phyloP scores from a whole-genome alignment of 2,888 invertebrate genomes.

The Drosophila mettleri region DNA sequence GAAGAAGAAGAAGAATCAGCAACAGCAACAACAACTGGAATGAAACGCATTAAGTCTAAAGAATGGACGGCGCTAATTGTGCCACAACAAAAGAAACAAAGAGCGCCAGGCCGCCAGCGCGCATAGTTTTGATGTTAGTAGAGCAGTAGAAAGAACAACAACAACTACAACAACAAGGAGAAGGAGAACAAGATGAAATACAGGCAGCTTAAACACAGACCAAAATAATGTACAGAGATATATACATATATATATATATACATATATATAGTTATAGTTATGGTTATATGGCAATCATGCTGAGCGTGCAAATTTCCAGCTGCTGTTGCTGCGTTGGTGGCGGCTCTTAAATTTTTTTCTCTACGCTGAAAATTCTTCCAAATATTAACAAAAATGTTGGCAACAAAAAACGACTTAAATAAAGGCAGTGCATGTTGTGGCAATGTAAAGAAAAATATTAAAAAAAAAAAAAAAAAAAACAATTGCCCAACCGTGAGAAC shows the following conservation, averaged over 20 bases:
- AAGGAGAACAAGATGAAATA: slow-evolving; percentile 15
- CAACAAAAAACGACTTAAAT: slow-evolving; percentile 32
- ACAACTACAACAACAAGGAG: too few species aligned
- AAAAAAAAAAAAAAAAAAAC: slow-evolving; percentile 15
- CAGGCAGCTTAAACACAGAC: slow-evolving; percentile 40
- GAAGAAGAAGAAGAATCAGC: slow-evolving; percentile 11
- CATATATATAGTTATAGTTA: background rate
- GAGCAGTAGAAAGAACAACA: slow-evolving; percentile 43
- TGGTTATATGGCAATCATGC: slow-evolving; percentile 33
- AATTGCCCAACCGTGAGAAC: slow-evolving; percentile 74
- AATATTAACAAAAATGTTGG: slow-evolving; percentile 9
- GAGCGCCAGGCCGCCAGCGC: slow-evolving; percentile 14
- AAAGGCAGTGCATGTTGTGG: slow-evolving; percentile 43
- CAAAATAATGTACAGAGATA: slow-evolving; percentile 4
- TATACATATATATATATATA: background rate
- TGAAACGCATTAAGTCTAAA: slow-evolving; percentile 54
- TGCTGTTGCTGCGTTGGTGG: slow-evolving; percentile 46
- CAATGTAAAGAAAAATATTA: slow-evolving; percentile 15
- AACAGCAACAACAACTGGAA: slow-evolving; percentile 7
- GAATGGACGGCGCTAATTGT: slow-evolving; percentile 70
- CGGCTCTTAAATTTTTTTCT: slow-evolving; percentile 29
- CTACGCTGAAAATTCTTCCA: slow-evolving; percentile 56
- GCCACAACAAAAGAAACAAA: slow-evolving; percentile 60
- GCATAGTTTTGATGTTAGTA: slow-evolving; percentile 57
- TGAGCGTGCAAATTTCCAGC: slow-evolving; percentile 45